Evolutionary conservation across 2,888 invertebrate genomes (phyloP), one percentile per base, ranked within the genome.

Genomic region (Ctenicera cuprea): DNA sequence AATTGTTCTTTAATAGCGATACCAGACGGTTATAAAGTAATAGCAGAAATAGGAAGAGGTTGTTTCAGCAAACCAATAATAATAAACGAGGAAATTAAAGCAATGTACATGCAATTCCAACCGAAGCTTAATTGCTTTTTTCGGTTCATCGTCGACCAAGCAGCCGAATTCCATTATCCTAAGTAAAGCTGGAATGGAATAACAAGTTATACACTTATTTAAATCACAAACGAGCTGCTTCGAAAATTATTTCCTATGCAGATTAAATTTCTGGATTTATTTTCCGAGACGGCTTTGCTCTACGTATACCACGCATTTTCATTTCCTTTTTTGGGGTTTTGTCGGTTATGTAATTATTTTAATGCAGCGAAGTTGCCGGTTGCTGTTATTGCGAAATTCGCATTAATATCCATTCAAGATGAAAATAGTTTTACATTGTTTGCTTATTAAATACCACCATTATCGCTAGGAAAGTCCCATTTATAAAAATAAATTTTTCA

Each of bases 131-230:
- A 59, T 59, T 59, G 59, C 59, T 59, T 59, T 59, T 59, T 59
- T 59, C 30, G 59, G 37, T 59, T 59, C 30, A 18, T 59, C 33
- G 18, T 41, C 59, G 37, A n/a, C 59, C 38, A 41, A 59, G 38
- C 38, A 38, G 37, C 38, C 38, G 59, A 59, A 59, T 59, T 59
- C 59, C 59, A 59, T 59, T 59, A 59, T 59, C 59, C 37, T 59
- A 38, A 38, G 59, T 59, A 59, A 59, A 59, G 59, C n/a, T 59
- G 37, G 59, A 59, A 59, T 45, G 45, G 45, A 45, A 45, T 41
- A 62, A 45, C 62, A 45, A 45, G 43, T 62, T 62, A 62, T 22
- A 38, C 38, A 59, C 20, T 59, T 59, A 59, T 59, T 59, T 59
- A 59, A 59, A 59, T 59, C 59, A 38, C 59, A 59, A 59, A 59